These are phyloP conservation scores for Manis crassicaudata DNA, from an alignment of 2,797 vertebrate species.

Conservation along the genomic window DNA sequence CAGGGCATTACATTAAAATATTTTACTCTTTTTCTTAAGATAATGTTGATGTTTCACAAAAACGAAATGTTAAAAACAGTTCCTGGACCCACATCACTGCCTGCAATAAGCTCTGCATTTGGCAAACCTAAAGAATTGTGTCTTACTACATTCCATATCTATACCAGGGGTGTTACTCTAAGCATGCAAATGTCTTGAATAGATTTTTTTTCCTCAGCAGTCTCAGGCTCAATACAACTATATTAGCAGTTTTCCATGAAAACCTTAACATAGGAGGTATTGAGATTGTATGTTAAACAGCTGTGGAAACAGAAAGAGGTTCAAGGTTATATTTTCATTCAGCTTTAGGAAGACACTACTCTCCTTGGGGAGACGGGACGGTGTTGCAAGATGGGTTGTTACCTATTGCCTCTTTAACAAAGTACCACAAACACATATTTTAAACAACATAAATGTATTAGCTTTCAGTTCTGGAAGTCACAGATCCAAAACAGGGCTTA, in stretches of 20 bases:
- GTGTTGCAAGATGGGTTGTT: background rate
- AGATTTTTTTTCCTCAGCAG: background rate
- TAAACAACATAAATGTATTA: background rate
- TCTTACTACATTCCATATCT: background rate
- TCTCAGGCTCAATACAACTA: background rate
- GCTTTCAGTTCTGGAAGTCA: background rate
- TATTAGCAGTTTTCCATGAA: background rate
- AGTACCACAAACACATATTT: background rate
- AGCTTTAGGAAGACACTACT: background rate
- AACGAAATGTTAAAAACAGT: background rate
- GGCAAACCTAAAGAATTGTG: background rate
- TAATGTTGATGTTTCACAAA: background rate
- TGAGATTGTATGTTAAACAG: background rate
- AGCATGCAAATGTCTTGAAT: background rate
- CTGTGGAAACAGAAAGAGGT: background rate
- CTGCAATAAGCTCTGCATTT: too few relatives aligned
- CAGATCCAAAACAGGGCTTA: background rate
- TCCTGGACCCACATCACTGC: background rate
- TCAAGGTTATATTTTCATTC: background rate
- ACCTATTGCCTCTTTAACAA: background rate
- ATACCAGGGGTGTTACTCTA: background rate
- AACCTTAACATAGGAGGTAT: background rate
- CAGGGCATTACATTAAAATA: background rate
- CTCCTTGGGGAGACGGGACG: background rate
- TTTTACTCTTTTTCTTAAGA: background rate